Evolutionary conservation across 2,888 invertebrate genomes (phyloP).

Genomic region (Epinotia ramella): DNA sequence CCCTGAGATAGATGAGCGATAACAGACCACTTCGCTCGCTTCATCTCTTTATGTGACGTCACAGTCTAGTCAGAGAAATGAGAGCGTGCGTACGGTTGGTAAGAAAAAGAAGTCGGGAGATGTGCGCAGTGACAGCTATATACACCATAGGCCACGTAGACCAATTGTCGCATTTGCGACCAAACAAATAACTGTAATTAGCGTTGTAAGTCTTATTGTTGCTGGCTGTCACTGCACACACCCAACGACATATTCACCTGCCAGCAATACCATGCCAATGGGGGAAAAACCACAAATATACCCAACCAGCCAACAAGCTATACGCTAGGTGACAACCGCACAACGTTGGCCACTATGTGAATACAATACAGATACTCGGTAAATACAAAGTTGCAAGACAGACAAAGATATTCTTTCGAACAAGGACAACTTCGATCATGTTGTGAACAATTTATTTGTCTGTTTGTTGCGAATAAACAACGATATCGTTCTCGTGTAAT

Average conservation of each 20-base stretch:
- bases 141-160: neutral
- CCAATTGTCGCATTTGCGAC: neutral
- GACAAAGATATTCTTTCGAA: conserved; percentile 55
- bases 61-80: conserved; percentile 36
- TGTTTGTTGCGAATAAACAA: neutral
- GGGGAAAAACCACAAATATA: conserved; percentile 64
- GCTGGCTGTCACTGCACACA: conserved; percentile 10
- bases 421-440: conserved; percentile 55
- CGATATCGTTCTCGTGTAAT: neutral
- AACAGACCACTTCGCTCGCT: conserved; percentile 26
- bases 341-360: conserved; percentile 56
- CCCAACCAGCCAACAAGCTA: conserved; percentile 74
- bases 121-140: conserved; percentile 13
- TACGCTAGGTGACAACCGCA: conserved; percentile 59
- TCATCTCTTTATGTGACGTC: conserved; percentile 42
- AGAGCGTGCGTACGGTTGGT: conserved; percentile 34
- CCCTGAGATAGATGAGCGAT: conserved; percentile 14
- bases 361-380: conserved; percentile 49
- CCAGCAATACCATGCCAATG: conserved; percentile 68
- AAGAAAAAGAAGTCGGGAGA: conserved; percentile 29
- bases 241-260: conserved; percentile 53
- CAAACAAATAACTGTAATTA: neutral
- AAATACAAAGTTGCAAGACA: conserved; percentile 55
- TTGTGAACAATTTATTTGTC: conserved; percentile 49
- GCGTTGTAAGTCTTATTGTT: neutral